Conservation (phyloP, 1,140 invertebrate species). For the Rhyacophila brunnea region DNA sequence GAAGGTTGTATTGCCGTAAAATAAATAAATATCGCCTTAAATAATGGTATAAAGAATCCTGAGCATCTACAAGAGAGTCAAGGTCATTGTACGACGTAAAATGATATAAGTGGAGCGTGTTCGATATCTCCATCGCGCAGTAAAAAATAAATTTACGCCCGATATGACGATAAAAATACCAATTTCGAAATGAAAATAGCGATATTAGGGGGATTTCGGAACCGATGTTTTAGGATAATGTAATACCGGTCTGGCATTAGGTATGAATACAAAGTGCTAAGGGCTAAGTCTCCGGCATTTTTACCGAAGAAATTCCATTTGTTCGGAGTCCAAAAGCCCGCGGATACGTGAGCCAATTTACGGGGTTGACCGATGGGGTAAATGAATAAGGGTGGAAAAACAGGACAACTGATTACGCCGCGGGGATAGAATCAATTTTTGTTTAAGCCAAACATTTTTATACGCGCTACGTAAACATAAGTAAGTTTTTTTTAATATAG, state of each 20-base stretch:
- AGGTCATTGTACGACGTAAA: no score
- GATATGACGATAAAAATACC: constrained; percentile 2
- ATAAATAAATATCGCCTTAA: no score
- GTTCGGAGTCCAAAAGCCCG: constrained; percentile 22
- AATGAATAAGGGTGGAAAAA: constrained; percentile 3
- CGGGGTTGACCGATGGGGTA: constrained; percentile 19
- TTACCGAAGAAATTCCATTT: constrained; percentile 29
- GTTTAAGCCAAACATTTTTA: not conserved
- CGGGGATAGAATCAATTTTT: not conserved
- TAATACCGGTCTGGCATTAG: constrained; percentile 2
- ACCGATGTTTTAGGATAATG: constrained; percentile 8
- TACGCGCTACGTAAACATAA: no score
- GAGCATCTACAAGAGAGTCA: no score
- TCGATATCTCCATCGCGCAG: no score
- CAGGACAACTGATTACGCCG: not conserved
- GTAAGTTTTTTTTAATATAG: no score
- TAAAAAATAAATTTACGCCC: no score
- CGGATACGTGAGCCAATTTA: constrained; percentile 29
- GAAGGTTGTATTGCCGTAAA: no score
- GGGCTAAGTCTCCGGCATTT: constrained; percentile 22
- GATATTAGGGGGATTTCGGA: constrained; percentile 7
- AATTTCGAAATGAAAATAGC: constrained; percentile 4
- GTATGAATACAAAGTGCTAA: constrained; percentile 26
- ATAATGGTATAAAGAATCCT: no score
- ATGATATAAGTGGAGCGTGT: no score